Base-by-base conservation (phyloP, 2,113 vertebrate species). In the Cryptotis parvus region DNA sequence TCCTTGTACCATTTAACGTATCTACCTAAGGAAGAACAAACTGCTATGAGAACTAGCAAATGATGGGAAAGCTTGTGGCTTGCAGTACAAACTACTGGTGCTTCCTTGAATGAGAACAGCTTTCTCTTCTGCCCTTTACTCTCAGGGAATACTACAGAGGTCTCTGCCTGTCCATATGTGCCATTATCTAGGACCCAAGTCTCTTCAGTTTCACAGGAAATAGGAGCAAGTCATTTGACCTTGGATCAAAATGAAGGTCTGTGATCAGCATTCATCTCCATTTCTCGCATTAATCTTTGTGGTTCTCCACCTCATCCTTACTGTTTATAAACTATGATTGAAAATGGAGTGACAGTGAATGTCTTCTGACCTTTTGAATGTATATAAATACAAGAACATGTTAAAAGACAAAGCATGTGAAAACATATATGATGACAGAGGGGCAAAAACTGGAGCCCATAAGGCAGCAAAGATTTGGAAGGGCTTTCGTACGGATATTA, bases 341-440 rank as follows among this genome's bases (percentile, higher is more conserved):
- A 66, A 14, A 26, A 37, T 31, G 8, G 3, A 26, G 6, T 16
- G 37, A 9, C 4, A 27, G 24, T 27, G 9, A 22, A 14, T 43
- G 20, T 65, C 26, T 33, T 14, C 49, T 31, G 11, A 41, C 52
- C 33, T 75, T 82, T 70, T 73, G 27, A 78, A 63, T 10, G 39
- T 76, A 90, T 49, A 73, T 63, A 87, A 20, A 93, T 11, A 84
- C 6, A 74, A 55, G 82, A 22, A 89, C 20, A 88, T 35, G 26
- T 88, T 20, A 45, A 78, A 92, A 69, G 55, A 70, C 37, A 31
- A 61, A 1, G 37, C 65, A 37, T 74, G 9, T 45, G 43, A 92
- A 86, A 76, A 82, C n/a, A n/a, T n/a, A n/a, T 9, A 35, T 6
- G 61, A 35, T 9, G 22, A 91, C 9, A 86, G 68, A 89, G 26